Evolutionary conservation across 2,113 vertebrate genomes (phyloP).

Genomic region (Nibea coibor): DNA sequence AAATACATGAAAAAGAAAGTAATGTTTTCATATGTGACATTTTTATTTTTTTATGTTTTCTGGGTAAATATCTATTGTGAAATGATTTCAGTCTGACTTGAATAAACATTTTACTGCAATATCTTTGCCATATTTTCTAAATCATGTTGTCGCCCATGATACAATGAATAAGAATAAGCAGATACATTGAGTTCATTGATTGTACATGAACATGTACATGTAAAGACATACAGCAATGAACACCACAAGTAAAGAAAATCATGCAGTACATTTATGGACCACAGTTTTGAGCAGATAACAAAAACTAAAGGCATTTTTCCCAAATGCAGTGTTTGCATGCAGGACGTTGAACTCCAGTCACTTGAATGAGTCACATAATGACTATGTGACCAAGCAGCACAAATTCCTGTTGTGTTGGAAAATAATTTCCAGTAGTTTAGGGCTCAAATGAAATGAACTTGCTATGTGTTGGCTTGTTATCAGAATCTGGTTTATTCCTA

Average conservation of each 20-base stretch:
- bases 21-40: neutral
- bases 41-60: neutral
- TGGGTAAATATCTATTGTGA: neutral
- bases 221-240: too few relatives aligned
- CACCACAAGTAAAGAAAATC: too few relatives aligned
- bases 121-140: neutral
- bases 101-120: slow-evolving; percentile 28
- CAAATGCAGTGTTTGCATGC: too few relatives aligned
- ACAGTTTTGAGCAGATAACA: too few relatives aligned
- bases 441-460: neutral
- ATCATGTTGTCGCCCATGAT: neutral
- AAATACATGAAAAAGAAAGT: neutral
- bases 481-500: neutral
- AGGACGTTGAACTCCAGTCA: too few relatives aligned
- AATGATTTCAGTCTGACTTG: neutral
- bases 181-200: neutral
- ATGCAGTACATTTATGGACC: too few relatives aligned
- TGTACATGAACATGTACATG: neutral
- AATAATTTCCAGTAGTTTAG: neutral
- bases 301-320: too few relatives aligned
- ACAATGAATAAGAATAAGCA: too few relatives aligned
- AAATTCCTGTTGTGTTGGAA: too few relatives aligned
- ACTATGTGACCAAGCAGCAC: too few relatives aligned
- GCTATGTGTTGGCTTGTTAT: neutral
- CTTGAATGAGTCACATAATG: too few relatives aligned